Conservation (phyloP, 2,797 vertebrate species). For the Falco peregrinus region DNA sequence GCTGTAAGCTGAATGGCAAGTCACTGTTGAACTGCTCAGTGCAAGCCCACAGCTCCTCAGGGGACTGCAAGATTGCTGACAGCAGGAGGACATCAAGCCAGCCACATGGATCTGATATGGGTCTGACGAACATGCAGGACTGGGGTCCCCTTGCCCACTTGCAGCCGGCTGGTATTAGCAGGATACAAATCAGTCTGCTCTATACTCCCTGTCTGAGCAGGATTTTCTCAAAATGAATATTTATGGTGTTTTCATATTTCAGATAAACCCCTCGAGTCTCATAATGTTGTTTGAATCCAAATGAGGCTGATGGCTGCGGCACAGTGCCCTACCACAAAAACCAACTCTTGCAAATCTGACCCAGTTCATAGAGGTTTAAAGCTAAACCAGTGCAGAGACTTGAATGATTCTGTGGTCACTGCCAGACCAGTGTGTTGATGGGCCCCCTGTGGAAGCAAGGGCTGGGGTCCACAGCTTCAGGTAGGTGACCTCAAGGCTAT, state of each 20-base stretch:
- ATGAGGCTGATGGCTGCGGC: slow-evolving; percentile 27
- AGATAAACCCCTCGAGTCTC: slow-evolving; percentile 27
- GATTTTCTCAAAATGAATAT: slow-evolving; percentile 53
- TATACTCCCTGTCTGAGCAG: slow-evolving; percentile 5
- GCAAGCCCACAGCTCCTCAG: background rate
- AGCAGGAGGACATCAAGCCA: background rate
- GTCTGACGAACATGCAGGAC: background rate
- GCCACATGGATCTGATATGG: background rate
- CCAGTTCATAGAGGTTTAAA: background rate
- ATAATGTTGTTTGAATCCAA: slow-evolving; percentile 45
- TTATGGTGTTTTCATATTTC: slow-evolving; percentile 61
- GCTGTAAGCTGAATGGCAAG: background rate
- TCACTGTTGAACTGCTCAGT: background rate
- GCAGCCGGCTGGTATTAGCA: slow-evolving; percentile 34
- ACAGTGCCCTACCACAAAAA: slow-evolving; percentile 45
- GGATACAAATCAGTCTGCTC: slow-evolving; percentile 36
- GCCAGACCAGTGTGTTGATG: background rate
- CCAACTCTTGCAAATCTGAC: slow-evolving; percentile 11
- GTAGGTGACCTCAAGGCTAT: background rate
- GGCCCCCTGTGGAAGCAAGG: slow-evolving; percentile 19
- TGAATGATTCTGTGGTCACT: background rate
- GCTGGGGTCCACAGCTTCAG: background rate
- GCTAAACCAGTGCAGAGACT: background rate
- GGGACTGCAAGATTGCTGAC: background rate
- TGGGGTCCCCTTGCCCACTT: background rate